A percentile compares a stretch with the other conserved stretches of the same genome.
Evolutionary conservation across 2,113 vertebrate genomes (phyloP).

Genomic region (Erythrocercus mccallii): DNA sequence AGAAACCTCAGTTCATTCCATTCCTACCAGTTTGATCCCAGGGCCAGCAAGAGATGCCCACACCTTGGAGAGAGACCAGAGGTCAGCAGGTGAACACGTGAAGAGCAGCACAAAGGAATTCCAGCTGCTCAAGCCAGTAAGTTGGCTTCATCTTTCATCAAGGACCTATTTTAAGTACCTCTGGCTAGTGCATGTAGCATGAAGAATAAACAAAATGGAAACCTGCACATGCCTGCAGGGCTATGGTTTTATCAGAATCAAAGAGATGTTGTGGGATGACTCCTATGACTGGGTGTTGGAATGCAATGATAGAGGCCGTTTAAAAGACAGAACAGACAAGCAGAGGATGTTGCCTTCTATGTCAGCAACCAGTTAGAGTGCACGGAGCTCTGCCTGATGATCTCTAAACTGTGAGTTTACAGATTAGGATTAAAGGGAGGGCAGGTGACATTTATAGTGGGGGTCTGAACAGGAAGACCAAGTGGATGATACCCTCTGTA

Average conservation of each 20-base stretch:
- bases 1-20: neutral
- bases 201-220: neutral
- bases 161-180: neutral
- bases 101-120: neutral
- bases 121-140: neutral
- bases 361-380: neutral
- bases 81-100: neutral
- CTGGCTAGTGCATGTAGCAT: neutral
- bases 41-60: neutral
- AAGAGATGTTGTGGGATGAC: neutral
- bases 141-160: neutral
- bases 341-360: neutral
- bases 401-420: neutral
- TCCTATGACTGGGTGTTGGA: neutral
- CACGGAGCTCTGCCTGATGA: neutral
- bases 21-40: neutral
- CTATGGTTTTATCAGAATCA: rapidly evolving
- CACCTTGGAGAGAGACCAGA: neutral
- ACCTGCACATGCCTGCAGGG: neutral
- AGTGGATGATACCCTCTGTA: neutral
- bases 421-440: neutral
- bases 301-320: neutral
- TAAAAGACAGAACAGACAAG: neutral
- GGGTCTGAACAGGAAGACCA: neutral
- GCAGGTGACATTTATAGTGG: too few species aligned